Evolutionary conservation across 2,888 invertebrate species (phyloP).

Genomic region (Mimumesa dahlbomi): DNA sequence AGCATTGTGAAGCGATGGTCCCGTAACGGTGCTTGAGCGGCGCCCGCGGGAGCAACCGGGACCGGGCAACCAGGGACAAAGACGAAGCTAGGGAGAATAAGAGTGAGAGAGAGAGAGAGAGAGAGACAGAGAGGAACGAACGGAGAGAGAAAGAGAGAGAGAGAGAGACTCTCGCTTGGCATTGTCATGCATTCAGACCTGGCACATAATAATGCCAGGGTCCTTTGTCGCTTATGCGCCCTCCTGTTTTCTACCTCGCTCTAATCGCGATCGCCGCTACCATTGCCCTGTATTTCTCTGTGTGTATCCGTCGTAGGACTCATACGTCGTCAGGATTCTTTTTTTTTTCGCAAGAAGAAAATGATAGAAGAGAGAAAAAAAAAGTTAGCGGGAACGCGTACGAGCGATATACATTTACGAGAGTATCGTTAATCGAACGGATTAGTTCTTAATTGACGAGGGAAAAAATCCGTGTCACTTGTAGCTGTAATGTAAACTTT

Average conservation of each 20-base stretch:
- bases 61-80: constrained; percentile 45
- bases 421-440: too few species aligned
- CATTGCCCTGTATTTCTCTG: constrained; percentile 43
- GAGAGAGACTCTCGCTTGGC: constrained; percentile 60
- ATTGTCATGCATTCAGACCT: constrained; percentile 70
- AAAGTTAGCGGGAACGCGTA: too few species aligned
- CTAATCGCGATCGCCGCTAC: constrained; percentile 53
- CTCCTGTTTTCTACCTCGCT: constrained; percentile 59
- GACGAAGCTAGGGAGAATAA: constrained; percentile 37
- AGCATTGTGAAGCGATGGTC: constrained; percentile 70
- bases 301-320: constrained; percentile 25
- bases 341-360: too few species aligned
- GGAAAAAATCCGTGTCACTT: too few species aligned
- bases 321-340: constrained; percentile 34
- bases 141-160: constrained; percentile 17
- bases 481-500: too few species aligned
- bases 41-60: constrained; percentile 62
- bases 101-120: constrained; percentile 41
- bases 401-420: too few species aligned
- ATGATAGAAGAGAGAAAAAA: too few species aligned
- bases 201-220: constrained; percentile 69
- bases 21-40: constrained; percentile 66
- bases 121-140: constrained; percentile 15
- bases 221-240: constrained; percentile 71
- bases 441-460: too few species aligned